Conservation (phyloP, 2,888 invertebrate genomes). For the Cephalotes varians region DNA sequence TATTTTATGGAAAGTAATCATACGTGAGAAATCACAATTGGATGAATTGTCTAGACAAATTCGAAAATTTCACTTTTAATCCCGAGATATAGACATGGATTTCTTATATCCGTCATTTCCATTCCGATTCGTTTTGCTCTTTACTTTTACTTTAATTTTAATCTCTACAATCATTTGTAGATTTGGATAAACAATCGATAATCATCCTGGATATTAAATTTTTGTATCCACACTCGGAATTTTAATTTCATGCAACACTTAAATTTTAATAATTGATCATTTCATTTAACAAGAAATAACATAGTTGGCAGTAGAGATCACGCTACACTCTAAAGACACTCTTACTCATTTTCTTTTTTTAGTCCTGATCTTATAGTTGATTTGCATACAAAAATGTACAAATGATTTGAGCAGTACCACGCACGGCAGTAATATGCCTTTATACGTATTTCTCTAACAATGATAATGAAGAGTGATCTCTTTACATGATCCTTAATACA, state of each 20-base stretch:
- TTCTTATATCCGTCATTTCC: not conserved
- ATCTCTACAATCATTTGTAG: not conserved
- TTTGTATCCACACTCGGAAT: not conserved
- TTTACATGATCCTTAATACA: slow-evolving; percentile 62
- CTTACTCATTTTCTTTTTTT: slow-evolving; percentile 32
- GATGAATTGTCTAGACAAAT: too few species aligned
- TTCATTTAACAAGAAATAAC: slow-evolving; percentile 20
- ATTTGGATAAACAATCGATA: not conserved
- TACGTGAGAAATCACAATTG: not conserved
- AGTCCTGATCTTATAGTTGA: slow-evolving; percentile 4
- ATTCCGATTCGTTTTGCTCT: not conserved
- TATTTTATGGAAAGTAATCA: not conserved
- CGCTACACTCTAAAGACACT: slow-evolving; percentile 18
- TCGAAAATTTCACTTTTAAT: not conserved
- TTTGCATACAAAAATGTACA: slow-evolving; percentile 70
- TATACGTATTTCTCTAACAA: slow-evolving; percentile 35
- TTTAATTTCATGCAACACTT: not conserved
- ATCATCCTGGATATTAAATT: not conserved
- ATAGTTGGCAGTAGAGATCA: slow-evolving; percentile 44
- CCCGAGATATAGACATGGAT: not conserved
- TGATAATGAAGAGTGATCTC: slow-evolving; percentile 9
- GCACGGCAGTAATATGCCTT: slow-evolving; percentile 30
- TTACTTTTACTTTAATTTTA: not conserved
- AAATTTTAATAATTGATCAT: slow-evolving; percentile 16
- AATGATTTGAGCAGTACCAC: slow-evolving; percentile 69